Conservation (phyloP, 2,888 invertebrate genomes). For the Cantharis flavilabris region DNA sequence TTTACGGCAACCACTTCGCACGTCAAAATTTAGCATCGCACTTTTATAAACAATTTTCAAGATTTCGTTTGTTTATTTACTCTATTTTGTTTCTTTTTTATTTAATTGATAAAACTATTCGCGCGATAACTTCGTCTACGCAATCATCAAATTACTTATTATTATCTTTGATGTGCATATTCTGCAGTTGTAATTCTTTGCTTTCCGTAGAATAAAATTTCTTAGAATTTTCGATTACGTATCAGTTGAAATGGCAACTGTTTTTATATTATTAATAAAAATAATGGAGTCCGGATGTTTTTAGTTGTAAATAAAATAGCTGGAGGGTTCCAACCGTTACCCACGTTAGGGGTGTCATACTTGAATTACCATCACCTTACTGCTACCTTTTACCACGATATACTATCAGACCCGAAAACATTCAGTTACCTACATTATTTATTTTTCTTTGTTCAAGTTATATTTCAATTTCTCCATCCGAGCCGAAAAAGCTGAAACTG, state of each 20-base stretch:
- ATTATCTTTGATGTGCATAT: not conserved
- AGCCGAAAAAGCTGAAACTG: not conserved
- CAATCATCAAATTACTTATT: not conserved
- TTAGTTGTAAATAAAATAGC: constrained; percentile 5
- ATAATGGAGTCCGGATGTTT: constrained; percentile 3
- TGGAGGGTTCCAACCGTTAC: not conserved
- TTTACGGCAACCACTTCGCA: not conserved
- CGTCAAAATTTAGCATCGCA: not conserved
- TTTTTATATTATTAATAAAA: not conserved
- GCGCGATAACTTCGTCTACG: not conserved
- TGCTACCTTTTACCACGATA: not conserved
- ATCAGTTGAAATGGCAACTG: not conserved
- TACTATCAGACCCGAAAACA: constrained; percentile 7
- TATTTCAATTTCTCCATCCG: not conserved
- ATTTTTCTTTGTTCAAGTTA: not conserved
- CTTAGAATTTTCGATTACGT: not conserved
- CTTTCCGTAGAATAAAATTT: not conserved
- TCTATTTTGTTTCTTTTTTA: too few relatives aligned
- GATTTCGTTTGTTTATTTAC: too few relatives aligned
- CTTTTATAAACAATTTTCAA: not conserved
- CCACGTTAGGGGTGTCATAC: constrained; percentile 20
- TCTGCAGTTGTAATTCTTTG: not conserved
- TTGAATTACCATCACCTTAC: constrained; percentile 6
- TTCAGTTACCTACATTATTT: not conserved
- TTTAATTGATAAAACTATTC: not conserved